Conservation (phyloP, 2,797 vertebrate genomes). For the Crocidura indochinensis region DNA sequence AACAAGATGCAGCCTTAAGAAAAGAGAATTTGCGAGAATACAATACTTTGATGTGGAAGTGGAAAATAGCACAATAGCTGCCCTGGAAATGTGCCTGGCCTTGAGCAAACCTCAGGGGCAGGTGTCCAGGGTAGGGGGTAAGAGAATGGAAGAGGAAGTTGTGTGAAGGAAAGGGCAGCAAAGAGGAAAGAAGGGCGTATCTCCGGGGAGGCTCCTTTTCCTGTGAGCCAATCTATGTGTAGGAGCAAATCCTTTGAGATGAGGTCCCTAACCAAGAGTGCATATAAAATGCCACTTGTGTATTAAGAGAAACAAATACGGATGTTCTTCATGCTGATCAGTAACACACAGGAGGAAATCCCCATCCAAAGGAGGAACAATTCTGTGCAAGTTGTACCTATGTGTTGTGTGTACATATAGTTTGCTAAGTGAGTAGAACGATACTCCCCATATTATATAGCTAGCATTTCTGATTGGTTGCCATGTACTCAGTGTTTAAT, state of each 20-base stretch:
- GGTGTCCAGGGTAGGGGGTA: no score
- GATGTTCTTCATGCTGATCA: background rate
- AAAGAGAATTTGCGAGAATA: background rate
- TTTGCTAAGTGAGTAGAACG: background rate
- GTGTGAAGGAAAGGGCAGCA: fast-evolving
- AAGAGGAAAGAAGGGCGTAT: background rate
- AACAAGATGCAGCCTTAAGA: background rate
- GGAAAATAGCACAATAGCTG: background rate
- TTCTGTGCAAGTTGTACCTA: background rate
- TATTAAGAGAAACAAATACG: background rate
- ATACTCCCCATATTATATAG: background rate
- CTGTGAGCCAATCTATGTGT: background rate
- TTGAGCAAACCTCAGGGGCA: background rate
- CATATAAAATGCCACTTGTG: background rate
- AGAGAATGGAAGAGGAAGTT: background rate
- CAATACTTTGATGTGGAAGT: background rate
- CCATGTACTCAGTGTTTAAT: background rate
- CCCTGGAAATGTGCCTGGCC: background rate
- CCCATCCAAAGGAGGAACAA: background rate
- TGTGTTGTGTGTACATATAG: no score
- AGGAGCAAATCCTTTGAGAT: background rate
- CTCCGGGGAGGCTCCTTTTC: background rate
- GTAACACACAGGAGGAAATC: background rate
- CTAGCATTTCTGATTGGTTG: background rate
- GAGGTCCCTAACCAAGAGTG: background rate